phyloP scores from a whole-genome alignment of 37 sponge, comb jelly and placozoan species.

The Crambe crambe region DNA sequence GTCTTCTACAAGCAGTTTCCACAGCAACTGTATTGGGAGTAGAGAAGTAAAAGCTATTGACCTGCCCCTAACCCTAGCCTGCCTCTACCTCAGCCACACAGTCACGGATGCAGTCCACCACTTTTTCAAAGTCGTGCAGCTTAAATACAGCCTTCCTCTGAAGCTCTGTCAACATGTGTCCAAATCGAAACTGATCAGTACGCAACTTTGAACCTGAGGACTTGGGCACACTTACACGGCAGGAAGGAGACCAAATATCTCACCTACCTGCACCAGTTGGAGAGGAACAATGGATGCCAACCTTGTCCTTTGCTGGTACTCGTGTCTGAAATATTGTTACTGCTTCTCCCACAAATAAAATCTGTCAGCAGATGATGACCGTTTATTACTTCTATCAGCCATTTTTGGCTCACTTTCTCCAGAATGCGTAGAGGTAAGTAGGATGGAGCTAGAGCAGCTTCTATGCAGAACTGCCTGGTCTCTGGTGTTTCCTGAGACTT shows the following conservation, averaged over 20 bases:
- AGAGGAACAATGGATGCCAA: background rate
- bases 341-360: conserved; percentile 84
- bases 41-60: background rate
- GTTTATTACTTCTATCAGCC: background rate
- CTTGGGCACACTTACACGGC: background rate
- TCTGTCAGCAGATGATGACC: conserved; percentile 19
- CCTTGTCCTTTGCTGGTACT: background rate
- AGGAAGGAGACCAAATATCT: background rate
- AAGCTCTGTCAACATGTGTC: conserved; percentile 46
- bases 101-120: conserved; percentile 58
- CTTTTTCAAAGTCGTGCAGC: conserved; percentile 70
- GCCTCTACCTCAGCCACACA: conserved; percentile 66
- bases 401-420: conserved; percentile 59
- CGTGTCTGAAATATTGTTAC: conserved; percentile 61
- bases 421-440: conserved; percentile 69
- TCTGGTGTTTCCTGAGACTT: background rate
- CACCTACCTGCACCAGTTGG: conserved; percentile 13
- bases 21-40: conserved; percentile 57
- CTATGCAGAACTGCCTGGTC: conserved; percentile 18
- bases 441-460: conserved; percentile 42
- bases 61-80: too few species aligned
- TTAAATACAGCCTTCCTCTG: conserved; percentile 59
- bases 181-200: conserved; percentile 51
- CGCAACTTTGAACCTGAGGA: conserved; percentile 28
- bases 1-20: conserved; percentile 82